Conservation (phyloP, 2,888 invertebrate genomes). For the Platerodrilus igneus region DNA sequence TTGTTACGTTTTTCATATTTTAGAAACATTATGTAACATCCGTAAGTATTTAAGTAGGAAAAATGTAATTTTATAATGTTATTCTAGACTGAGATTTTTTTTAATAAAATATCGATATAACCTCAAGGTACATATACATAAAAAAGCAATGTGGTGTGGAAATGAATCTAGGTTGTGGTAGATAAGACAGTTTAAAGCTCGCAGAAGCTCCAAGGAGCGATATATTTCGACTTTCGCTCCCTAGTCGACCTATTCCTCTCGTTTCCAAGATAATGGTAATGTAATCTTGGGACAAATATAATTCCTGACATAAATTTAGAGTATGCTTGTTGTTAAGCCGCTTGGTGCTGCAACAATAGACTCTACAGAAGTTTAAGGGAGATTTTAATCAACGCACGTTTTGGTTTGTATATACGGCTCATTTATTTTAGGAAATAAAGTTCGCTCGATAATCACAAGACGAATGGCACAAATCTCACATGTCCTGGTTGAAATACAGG, state of each 20-base stretch:
- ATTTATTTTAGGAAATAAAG: slow-evolving; percentile 15
- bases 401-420: slow-evolving; percentile 16
- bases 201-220: slow-evolving; percentile 25
- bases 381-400: slow-evolving; percentile 32
- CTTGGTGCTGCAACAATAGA: slow-evolving; percentile 40
- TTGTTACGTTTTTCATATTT: too few relatives aligned
- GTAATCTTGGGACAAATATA: slow-evolving; percentile 47
- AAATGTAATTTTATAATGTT: too few relatives aligned
- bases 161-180: slow-evolving; percentile 28
- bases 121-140: slow-evolving; percentile 13
- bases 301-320: slow-evolving; percentile 43
- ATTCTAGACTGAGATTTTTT: too few relatives aligned
- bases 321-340: slow-evolving; percentile 42
- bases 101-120: too few relatives aligned
- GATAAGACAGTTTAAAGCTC: slow-evolving; percentile 28
- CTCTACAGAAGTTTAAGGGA: slow-evolving; percentile 33
- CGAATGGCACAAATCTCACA: slow-evolving; percentile 15
- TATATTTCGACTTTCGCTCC: slow-evolving; percentile 26
- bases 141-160: slow-evolving; percentile 27
- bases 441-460: slow-evolving; percentile 16
- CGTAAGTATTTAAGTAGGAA: too few relatives aligned
- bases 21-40: too few relatives aligned
- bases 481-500: slow-evolving; percentile 13
- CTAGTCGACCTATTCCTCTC: slow-evolving; percentile 31
- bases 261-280: slow-evolving; percentile 44